Percentiles rank a stretch among this genome's conserved stretches.
Conservation (phyloP, 2,797 vertebrate species). For the Chanos chanos region DNA sequence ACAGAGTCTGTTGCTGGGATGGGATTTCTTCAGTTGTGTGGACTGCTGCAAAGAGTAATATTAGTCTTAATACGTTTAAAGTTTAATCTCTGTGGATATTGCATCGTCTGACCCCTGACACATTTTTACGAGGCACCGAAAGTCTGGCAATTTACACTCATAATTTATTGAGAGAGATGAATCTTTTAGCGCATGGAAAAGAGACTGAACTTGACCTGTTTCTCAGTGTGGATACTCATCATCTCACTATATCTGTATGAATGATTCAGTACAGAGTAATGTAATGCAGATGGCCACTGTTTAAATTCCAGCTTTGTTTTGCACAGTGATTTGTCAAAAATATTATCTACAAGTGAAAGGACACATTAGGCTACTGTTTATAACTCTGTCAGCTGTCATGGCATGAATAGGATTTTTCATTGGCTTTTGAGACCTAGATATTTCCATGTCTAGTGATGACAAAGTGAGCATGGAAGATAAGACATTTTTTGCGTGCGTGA, state of each 20-base stretch:
- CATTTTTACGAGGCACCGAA: constrained; percentile 45
- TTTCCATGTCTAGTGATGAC: no score
- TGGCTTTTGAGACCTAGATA: no score
- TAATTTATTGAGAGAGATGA: constrained; percentile 55
- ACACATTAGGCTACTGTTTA: no score
- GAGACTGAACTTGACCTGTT: neutral
- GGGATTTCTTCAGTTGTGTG: neutral
- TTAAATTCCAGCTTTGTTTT: neutral
- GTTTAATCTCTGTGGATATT: constrained; percentile 54
- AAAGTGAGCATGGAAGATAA: no score
- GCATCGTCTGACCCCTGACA: constrained; percentile 47
- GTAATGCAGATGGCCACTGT: neutral
- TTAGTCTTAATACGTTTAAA: constrained; percentile 42
- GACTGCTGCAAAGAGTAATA: constrained; percentile 8
- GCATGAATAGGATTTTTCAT: no score
- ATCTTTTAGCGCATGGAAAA: constrained; percentile 34
- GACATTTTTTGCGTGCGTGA: no score
- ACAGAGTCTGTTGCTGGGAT: no score
- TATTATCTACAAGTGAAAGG: neutral
- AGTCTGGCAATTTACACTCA: constrained; percentile 51
- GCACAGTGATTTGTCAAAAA: neutral
- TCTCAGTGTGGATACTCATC: constrained; percentile 1
- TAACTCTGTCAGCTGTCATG: no score
- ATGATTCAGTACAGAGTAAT: neutral
- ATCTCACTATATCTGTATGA: neutral